Conservation (phyloP, 2,797 vertebrate genomes). For the Anabacerthia variegaticeps region DNA sequence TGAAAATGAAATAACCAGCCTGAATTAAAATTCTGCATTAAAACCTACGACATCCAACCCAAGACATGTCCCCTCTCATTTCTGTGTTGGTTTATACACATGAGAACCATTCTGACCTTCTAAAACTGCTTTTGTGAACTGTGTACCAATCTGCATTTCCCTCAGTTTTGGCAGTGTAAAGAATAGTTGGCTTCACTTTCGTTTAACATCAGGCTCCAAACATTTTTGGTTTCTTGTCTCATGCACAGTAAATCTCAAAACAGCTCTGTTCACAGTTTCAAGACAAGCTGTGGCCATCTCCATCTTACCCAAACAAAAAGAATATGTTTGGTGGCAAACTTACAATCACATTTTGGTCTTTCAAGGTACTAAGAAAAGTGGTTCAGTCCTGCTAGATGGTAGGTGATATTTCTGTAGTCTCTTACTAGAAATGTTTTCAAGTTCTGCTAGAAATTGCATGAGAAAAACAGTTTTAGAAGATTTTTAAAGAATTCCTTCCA, state of each 20-base stretch:
- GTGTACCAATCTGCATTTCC: rapidly evolving
- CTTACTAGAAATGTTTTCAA: background rate
- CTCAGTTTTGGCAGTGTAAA: background rate
- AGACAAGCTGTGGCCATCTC: background rate
- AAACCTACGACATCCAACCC: background rate
- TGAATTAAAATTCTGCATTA: background rate
- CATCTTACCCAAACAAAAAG: rapidly evolving
- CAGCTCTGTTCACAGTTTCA: background rate
- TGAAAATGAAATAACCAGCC: background rate
- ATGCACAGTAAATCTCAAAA: background rate
- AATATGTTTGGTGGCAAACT: background rate
- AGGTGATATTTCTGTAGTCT: background rate
- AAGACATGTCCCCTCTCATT: background rate
- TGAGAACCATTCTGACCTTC: background rate
- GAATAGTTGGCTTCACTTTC: background rate
- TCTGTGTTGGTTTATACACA: background rate
- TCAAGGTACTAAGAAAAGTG: background rate
- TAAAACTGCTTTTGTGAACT: background rate
- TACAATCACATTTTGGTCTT: background rate
- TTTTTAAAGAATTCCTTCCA: background rate
- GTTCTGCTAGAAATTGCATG: background rate
- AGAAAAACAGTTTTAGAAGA: background rate
- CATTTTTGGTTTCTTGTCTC: background rate
- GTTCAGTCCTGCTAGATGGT: background rate
- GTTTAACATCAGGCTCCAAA: background rate